These are phyloP conservation scores for Embiotoca jacksoni DNA, from an alignment of 2,113 vertebrate genomes.

Conservation along the genomic window DNA sequence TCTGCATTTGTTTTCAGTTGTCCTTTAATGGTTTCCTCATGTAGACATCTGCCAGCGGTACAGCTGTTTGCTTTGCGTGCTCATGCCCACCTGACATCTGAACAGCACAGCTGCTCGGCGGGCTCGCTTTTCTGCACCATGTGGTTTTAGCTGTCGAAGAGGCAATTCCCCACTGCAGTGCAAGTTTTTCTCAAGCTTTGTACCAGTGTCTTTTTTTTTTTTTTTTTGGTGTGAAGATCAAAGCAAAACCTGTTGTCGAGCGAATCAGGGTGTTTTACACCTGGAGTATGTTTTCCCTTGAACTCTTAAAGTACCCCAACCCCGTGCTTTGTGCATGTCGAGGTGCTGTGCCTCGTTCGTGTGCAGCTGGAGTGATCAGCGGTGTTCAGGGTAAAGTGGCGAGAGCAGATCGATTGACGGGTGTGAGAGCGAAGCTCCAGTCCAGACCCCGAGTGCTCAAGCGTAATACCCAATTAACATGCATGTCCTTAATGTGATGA, in stretches of 20 bases:
- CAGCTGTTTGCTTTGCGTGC: neutral
- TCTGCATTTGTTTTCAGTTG: neutral
- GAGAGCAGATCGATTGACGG: no score
- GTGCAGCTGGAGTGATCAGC: no score
- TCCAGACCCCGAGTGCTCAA: no score
- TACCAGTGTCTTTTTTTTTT: neutral
- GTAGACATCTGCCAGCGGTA: neutral
- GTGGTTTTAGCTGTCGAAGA: slow-evolving; percentile 46
- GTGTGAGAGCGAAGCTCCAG: no score
- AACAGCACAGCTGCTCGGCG: slow-evolving; percentile 9
- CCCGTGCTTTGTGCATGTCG: no score
- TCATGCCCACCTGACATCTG: no score
- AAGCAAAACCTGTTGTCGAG: neutral
- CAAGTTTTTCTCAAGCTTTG: neutral
- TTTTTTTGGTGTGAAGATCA: slow-evolving; percentile 2
- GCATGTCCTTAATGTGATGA: no score
- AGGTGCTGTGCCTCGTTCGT: no score
- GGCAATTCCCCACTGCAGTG: slow-evolving; percentile 1
- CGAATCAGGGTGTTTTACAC: neutral
- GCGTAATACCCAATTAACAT: no score
- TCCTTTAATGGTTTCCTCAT: neutral
- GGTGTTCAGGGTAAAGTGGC: no score
- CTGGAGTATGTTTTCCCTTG: no score
- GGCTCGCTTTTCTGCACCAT: neutral
- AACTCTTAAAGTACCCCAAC: no score